Evolutionary conservation across 2,797 vertebrate genomes (phyloP), one percentile per base, ranked within the genome.

Genomic region (Rhyacichthys aspro): DNA sequence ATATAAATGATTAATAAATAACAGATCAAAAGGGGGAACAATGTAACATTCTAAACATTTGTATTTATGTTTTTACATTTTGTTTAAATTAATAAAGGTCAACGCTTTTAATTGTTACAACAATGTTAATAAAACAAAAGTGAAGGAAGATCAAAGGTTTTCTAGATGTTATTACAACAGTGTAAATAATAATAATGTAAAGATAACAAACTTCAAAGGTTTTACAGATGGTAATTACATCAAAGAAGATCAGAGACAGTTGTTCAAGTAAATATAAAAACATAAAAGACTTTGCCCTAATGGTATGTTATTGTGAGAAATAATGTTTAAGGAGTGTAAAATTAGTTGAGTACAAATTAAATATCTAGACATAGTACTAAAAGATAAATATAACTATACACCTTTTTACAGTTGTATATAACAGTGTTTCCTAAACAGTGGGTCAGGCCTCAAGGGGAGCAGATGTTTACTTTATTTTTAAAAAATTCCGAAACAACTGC

Each of bases 401-500:
- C 50, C 14, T 15, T 53, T 36, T 53, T 39, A 8, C 1, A 28
- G 23, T 41, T 12, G 18, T 41, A 53, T 18, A 38, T 12, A 39
- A 11, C 36, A 39, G 36, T 53, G 50, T 23, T 37, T 53, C 36
- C 50, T 37, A 53, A 53, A n/a, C 23, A 28, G 23, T 53, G 50
- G 50, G 50, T 39, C 50, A 39, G 17, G 50, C 37, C 50, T 53
- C 50, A 1, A 8, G 50, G 50, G 50, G 39, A 39, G 37, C 17
- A 53, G 50, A 53, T 53, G 50, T 53, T 53, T 36, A 53, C 23
- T 39, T 53, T 53, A 53, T 39, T 53, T 19, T 10, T 53, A 23
- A 39, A 39, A 53, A 50, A 53, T 53, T 41, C 50, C 50, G n/a
- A 53, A 53, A 53, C 36, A 53, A 53, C 23, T 53, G 50, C 50